Base-by-base conservation (phyloP, 1,140 invertebrate species). In the Spodoptera litura region DNA sequence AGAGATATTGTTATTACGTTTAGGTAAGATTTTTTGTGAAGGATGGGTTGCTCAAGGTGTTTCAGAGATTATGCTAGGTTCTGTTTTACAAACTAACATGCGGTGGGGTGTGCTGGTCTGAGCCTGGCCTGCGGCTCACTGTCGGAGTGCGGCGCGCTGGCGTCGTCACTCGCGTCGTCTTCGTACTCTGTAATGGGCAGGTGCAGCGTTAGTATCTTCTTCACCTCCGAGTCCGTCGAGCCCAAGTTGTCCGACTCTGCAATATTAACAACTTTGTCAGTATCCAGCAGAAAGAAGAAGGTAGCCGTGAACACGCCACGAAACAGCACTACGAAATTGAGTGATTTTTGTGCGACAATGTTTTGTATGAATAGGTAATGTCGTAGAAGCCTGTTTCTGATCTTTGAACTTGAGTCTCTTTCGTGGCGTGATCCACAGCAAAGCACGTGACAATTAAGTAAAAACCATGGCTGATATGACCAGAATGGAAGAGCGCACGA, bases 181-280 rank as follows among this genome's bases (percentile, higher is more conserved):
- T 97, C 97, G 95, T 97, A 97, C 95, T 97, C 97, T 96, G 97
- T 97, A 97, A 97, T 97, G 95, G 97, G 97, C 95, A 97, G 97
- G 96, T 97, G 97, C 93, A 97, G 96, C 88, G 97, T 97, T 96
- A 97, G 93, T 96, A 97, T 97, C 96, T 97, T 97, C 96, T 97
- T 97, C 95, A 97, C 97, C 95, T 97, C 97, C 91, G 97, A 97
- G 95, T 97, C 97, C 95, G 97, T 97, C 91, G 97, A 97, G 91
- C 97, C 97, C 95, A 97, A 95, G 96, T 97, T 97, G 96, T 97
- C 97, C 94, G 97, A 97, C 95, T 97, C 97, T 97, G 96, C 93
- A 97, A 97, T 55, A 79, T 53, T 25, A 75, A 51, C 12, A 5
- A 8, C 8, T 5, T 9, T 20, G 71, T 75, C 73, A 62, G 44